phyloP scores from a whole-genome alignment of 1,140 invertebrate species.

The Trachymyrmex septentrionalis region DNA sequence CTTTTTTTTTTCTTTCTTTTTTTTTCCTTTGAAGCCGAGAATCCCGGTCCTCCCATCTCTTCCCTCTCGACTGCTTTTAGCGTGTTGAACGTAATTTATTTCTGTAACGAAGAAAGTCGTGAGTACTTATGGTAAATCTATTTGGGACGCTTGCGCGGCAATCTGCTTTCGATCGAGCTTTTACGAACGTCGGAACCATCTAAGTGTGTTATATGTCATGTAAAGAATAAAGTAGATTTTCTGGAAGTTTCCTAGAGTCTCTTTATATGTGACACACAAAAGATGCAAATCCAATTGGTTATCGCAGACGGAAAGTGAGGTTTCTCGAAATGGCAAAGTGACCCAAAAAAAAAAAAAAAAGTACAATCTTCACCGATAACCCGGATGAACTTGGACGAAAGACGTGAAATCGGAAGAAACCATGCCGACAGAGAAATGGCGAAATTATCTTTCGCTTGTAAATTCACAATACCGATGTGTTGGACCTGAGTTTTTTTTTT shows the following conservation, averaged over 20 bases:
- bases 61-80: constrained; percentile 36
- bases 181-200: background rate
- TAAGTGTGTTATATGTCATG: background rate
- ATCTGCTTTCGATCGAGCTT: constrained; percentile 19
- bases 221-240: background rate
- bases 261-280: background rate
- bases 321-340: constrained; percentile 43
- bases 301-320: background rate
- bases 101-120: constrained; percentile 25
- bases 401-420: constrained; percentile 35
- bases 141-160: background rate
- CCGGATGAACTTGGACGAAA: constrained; percentile 63
- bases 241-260: background rate
- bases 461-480: background rate
- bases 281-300: background rate
- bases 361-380: constrained; percentile 70
- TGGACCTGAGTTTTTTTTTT: background rate
- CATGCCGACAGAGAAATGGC: background rate
- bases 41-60: background rate
- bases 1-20: background rate
- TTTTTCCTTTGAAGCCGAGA: background rate
- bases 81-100: constrained; percentile 51
- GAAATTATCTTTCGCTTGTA: background rate
- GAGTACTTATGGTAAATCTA: constrained; percentile 12
- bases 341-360: constrained; percentile 61